Evolutionary conservation across 2,113 vertebrate species (phyloP).

Genomic region (Phasianus colchicus): DNA sequence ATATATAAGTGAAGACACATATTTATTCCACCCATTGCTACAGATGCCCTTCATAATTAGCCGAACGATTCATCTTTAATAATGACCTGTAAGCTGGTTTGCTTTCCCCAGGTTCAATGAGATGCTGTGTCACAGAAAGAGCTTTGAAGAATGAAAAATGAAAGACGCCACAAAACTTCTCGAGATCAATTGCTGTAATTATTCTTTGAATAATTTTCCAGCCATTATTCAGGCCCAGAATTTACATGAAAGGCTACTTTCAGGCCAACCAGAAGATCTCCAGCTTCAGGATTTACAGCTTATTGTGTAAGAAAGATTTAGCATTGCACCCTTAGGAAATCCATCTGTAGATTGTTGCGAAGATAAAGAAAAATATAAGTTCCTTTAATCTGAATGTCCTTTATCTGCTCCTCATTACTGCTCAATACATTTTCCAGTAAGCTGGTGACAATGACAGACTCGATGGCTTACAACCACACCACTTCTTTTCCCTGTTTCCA

Average conservation of each 20-base stretch:
- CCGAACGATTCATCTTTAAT: not conserved
- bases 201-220: slow-evolving; percentile 64
- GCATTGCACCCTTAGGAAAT: slow-evolving; percentile 62
- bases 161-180: slow-evolving; percentile 53
- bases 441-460: slow-evolving; percentile 54
- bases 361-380: slow-evolving; percentile 69
- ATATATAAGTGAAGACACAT: not conserved
- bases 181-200: slow-evolving; percentile 65
- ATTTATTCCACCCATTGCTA: not conserved
- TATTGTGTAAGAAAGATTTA: slow-evolving; percentile 32
- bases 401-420: slow-evolving; percentile 68
- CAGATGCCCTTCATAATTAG: not conserved
- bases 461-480: not conserved
- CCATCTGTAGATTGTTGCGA: slow-evolving; percentile 60
- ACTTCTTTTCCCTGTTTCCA: not conserved
- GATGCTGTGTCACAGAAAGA: not conserved
- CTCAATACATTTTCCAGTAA: slow-evolving; percentile 55
- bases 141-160: slow-evolving; percentile 58
- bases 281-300: slow-evolving; percentile 63
- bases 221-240: slow-evolving; percentile 40
- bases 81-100: not conserved
- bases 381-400: slow-evolving; percentile 69
- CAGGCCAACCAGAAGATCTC: slow-evolving; percentile 48
- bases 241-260: slow-evolving; percentile 52
- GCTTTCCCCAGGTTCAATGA: not conserved